These are phyloP conservation scores for Disparrhopalites patrizii DNA, from an alignment of 2,888 invertebrate species.

Conservation along the genomic window DNA sequence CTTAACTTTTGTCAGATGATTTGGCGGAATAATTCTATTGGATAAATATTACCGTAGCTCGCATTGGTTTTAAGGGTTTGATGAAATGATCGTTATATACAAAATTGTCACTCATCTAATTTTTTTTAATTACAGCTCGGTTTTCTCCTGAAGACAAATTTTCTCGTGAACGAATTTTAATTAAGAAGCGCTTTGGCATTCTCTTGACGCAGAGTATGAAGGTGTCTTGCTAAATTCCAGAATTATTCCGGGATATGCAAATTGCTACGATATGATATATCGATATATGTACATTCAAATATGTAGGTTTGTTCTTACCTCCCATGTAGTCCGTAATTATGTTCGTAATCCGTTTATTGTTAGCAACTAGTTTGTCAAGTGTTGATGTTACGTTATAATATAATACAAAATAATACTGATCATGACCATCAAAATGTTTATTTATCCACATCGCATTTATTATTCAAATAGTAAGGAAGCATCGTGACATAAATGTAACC, in stretches of 20 bases:
- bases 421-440: not conserved
- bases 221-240: conserved; percentile 7
- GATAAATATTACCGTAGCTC: not conserved
- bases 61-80: too few species aligned
- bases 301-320: not conserved
- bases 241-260: not conserved
- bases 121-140: too few species aligned
- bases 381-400: not conserved
- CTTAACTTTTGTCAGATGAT: not conserved
- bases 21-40: not conserved
- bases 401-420: not conserved
- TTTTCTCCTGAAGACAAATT: conserved; percentile 95
- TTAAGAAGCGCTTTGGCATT: conserved; percentile 84
- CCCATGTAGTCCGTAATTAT: not conserved
- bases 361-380: not conserved
- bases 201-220: conserved; percentile 78
- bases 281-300: not conserved
- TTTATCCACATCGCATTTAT: not conserved
- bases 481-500: not conserved
- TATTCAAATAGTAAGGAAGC: not conserved
- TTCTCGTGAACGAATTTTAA: conserved; percentile 78
- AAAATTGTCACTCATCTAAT: too few species aligned
- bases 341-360: not conserved
- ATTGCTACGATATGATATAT: not conserved
- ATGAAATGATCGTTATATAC: too few species aligned